Percentiles rank a stretch among this genome's conserved stretches.
Evolutionary conservation across 2,888 invertebrate genomes (phyloP).

Genomic region (Eremobia ochroleuca): DNA sequence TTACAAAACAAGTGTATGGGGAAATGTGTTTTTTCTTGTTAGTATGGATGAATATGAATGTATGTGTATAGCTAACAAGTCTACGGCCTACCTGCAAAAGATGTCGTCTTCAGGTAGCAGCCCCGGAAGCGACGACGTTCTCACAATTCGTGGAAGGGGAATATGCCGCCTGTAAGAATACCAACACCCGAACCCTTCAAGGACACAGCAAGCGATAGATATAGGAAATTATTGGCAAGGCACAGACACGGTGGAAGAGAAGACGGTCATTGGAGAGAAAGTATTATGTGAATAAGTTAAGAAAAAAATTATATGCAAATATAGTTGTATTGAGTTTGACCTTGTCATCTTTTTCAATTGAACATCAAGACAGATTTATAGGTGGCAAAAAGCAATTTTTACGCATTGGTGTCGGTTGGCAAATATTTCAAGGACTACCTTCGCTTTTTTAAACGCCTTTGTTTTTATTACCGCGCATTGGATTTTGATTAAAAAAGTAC

Average conservation of each 20-base stretch:
- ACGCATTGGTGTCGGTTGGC: neutral
- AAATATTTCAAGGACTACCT: neutral
- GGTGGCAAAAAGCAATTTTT: neutral
- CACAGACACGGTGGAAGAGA: neutral
- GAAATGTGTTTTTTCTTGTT: neutral
- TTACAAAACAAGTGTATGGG: neutral
- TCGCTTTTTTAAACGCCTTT: neutral
- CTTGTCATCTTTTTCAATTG: neutral
- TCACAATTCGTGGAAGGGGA: neutral
- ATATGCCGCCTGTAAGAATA: constrained; percentile 7
- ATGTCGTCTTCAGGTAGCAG: neutral
- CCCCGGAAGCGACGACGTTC: neutral
- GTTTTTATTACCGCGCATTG: neutral
- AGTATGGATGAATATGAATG: constrained; percentile 4
- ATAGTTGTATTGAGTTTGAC: neutral
- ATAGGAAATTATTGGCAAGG: neutral
- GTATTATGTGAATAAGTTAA: neutral
- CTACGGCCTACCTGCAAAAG: neutral
- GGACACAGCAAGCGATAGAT: neutral
- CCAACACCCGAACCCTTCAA: constrained; percentile 13
- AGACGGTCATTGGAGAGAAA: neutral
- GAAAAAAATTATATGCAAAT: neutral
- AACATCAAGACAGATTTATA: too few relatives aligned
- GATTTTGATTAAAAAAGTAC: neutral
- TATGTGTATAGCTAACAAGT: neutral